Percentiles rank a stretch among this genome's conserved stretches.
phyloP scores from a whole-genome alignment of 2,888 invertebrate genomes.

The Hermaeophaga mercurialis region DNA sequence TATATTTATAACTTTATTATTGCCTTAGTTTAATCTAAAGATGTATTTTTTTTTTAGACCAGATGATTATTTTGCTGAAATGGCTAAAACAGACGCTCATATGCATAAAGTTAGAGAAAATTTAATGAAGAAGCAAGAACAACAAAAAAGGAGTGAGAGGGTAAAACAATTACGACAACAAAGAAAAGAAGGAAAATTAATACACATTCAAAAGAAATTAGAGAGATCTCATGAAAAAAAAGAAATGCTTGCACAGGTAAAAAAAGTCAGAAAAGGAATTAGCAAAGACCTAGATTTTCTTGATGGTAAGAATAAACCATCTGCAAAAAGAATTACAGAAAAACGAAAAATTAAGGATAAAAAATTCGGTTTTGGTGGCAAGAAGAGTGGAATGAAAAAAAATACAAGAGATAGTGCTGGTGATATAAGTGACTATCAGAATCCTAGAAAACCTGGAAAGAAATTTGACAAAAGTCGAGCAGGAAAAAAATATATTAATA shows the following conservation, averaged over 20 bases:
- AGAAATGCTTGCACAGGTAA: slow-evolving; percentile 89
- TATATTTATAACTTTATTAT: background rate
- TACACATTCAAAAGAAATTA: slow-evolving; percentile 79
- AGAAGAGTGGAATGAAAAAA: slow-evolving; percentile 86
- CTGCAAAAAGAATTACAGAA: slow-evolving; percentile 52
- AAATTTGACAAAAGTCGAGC: slow-evolving; percentile 35
- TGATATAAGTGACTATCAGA: slow-evolving; percentile 65
- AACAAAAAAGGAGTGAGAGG: slow-evolving; percentile 86
- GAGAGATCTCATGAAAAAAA: slow-evolving; percentile 90
- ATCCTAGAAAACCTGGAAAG: slow-evolving; percentile 49
- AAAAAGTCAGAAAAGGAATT: slow-evolving; percentile 85
- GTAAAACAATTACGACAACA: slow-evolving; percentile 87
- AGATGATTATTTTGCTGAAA: slow-evolving; percentile 97
- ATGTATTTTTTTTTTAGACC: slow-evolving; percentile 63
- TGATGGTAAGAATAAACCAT: slow-evolving; percentile 61
- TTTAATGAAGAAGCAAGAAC: slow-evolving; percentile 81
- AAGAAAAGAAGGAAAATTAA: slow-evolving; percentile 90
- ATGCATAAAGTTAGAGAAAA: slow-evolving; percentile 94
- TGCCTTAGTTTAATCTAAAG: background rate
- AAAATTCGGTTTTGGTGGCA: slow-evolving; percentile 95
- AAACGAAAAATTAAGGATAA: slow-evolving; percentile 75
- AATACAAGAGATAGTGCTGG: slow-evolving; percentile 84
- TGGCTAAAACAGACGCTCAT: slow-evolving; percentile 96
- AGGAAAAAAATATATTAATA: slow-evolving; percentile 35
- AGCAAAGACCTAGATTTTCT: slow-evolving; percentile 80